phyloP scores from a whole-genome alignment of 1,140 invertebrate genomes.

The Aleiodes sp. region DNA sequence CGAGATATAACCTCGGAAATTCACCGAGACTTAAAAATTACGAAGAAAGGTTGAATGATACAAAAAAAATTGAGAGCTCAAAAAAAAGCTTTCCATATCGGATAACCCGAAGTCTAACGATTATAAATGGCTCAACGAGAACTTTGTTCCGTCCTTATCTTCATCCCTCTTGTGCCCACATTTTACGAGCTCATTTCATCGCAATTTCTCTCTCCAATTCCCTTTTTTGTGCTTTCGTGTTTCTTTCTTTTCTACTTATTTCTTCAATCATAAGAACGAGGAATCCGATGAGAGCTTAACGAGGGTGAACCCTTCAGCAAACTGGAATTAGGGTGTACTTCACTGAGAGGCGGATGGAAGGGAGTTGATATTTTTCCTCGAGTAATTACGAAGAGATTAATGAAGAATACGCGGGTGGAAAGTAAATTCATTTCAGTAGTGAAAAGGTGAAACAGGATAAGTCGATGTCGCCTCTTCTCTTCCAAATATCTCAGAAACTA shows the following conservation, averaged over 20 bases:
- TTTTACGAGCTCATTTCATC: slow-evolving; percentile 21
- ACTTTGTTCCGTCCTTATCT: slow-evolving; percentile 21
- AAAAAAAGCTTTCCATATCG: slow-evolving; percentile 24
- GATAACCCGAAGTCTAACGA: slow-evolving; percentile 37
- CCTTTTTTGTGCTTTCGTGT: not conserved
- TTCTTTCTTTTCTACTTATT: too few relatives aligned
- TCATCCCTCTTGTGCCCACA: slow-evolving; percentile 9
- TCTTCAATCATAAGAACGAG: slow-evolving; percentile 16
- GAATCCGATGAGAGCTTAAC: slow-evolving; percentile 16
- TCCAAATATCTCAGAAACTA: too few relatives aligned
- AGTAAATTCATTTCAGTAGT: too few relatives aligned
- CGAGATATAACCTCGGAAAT: not conserved
- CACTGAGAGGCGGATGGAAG: not conserved
- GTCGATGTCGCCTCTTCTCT: not conserved
- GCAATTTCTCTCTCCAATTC: not conserved
- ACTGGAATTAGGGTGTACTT: not conserved
- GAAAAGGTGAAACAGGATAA: too few relatives aligned
- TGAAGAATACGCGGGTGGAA: not conserved
- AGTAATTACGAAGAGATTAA: not conserved
- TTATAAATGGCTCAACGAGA: slow-evolving; percentile 36
- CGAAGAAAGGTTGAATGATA: not conserved
- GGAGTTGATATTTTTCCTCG: not conserved
- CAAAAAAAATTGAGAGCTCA: slow-evolving; percentile 8
- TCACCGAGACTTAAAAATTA: too few relatives aligned
- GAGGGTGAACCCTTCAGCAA: slow-evolving; percentile 15